Evolutionary conservation across 2,113 vertebrate genomes (phyloP).

Genomic region (Poecile atricapillus): DNA sequence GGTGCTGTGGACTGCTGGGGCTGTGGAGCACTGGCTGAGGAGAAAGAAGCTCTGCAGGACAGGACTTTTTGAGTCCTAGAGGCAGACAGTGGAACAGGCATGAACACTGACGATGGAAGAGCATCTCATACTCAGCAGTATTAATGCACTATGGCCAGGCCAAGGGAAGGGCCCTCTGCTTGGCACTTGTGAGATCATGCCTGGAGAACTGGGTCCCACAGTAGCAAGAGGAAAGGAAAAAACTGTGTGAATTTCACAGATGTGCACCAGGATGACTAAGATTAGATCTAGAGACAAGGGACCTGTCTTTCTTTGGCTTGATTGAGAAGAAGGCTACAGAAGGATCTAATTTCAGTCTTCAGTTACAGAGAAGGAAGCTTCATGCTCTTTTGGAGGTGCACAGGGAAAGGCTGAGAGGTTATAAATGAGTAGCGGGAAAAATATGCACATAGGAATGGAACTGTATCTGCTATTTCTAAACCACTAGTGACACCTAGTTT

Average conservation of each 20-base stretch:
- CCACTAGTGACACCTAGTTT: slow-evolving; percentile 60
- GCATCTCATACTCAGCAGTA: not conserved
- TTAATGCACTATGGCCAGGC: not conserved
- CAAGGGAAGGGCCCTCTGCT: not conserved
- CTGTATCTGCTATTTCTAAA: slow-evolving; percentile 12
- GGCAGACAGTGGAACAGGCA: not conserved
- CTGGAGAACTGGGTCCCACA: not conserved
- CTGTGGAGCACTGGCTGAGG: not conserved
- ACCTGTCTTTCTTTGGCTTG: not conserved
- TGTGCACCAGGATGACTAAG: not conserved
- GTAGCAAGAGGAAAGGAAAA: not conserved
- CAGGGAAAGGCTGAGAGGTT: not conserved
- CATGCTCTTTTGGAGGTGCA: not conserved
- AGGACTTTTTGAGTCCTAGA: not conserved
- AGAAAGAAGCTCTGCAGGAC: not conserved
- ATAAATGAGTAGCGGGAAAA: not conserved
- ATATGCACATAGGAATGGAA: not conserved
- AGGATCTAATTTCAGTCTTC: not conserved
- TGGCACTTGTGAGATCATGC: not conserved
- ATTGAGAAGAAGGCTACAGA: not conserved
- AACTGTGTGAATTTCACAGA: not conserved
- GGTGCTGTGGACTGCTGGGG: not conserved
- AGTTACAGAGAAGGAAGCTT: not conserved
- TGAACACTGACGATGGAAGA: not conserved
- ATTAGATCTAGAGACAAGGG: not conserved